phyloP scores from a whole-genome alignment of 2,797 vertebrate species.

The Setipinna tenuifilis region DNA sequence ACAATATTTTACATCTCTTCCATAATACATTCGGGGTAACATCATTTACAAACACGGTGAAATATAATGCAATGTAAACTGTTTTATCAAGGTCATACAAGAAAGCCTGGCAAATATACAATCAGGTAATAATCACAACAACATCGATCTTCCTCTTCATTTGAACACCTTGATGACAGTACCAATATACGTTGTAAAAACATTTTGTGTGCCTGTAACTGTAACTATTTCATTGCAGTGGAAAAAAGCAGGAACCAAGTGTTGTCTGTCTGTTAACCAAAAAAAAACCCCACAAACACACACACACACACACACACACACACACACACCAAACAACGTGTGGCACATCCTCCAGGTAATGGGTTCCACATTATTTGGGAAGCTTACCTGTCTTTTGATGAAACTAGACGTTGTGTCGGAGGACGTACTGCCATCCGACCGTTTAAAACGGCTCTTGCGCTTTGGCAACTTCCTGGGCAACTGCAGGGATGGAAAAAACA shows the following conservation, averaged over 20 bases:
- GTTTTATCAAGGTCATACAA: too few species aligned
- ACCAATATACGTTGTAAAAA: not conserved
- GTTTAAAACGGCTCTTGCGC: constrained; percentile 81
- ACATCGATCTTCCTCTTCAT: not conserved
- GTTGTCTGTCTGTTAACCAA: not conserved
- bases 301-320: too few species aligned
- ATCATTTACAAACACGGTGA: too few species aligned
- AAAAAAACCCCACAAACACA: not conserved
- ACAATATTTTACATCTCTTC: too few species aligned
- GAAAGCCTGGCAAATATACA: too few species aligned
- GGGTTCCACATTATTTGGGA: not conserved
- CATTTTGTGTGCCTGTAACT: too few species aligned
- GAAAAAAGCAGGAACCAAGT: not conserved
- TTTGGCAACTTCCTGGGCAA: constrained; percentile 81
- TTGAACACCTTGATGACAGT: not conserved
- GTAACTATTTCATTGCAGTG: too few species aligned
- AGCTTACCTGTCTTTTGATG: constrained; percentile 79
- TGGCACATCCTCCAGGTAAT: not conserved
- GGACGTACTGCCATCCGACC: constrained; percentile 82
- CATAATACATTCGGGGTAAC: too few species aligned
- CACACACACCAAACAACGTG: too few species aligned
- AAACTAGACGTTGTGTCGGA: constrained; percentile 83
- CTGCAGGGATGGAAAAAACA: constrained; percentile 54
- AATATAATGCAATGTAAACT: too few species aligned
- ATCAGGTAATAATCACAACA: not conserved